phyloP scores from a whole-genome alignment of 2,797 vertebrate species.

The Bufotes viridis region DNA sequence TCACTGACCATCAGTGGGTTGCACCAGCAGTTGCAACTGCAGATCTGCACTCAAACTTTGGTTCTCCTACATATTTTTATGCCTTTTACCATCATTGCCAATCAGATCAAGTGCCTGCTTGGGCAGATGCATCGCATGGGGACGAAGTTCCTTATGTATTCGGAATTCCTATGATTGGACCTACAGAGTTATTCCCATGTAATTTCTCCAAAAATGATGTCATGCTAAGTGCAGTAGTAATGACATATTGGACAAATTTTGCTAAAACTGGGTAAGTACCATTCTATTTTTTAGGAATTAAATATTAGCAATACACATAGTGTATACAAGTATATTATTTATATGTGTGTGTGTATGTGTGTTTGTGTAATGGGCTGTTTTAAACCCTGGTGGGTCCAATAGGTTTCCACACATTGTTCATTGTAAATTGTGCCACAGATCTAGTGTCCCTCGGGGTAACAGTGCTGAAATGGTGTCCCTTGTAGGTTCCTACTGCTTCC shows the following conservation, averaged over 20 bases:
- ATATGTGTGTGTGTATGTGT: no score
- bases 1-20: constrained; percentile 99
- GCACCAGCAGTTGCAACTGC: constrained; percentile 97
- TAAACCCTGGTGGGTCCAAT: no score
- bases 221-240: constrained; percentile 98
- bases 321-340: no score
- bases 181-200: constrained; percentile 97
- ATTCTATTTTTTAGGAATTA: neutral
- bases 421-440: no score
- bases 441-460: no score
- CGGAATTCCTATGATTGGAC: constrained; percentile 97
- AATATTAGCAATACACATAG: no score
- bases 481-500: no score
- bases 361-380: no score
- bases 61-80: constrained; percentile 98
- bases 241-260: constrained; percentile 99
- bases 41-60: constrained; percentile 98
- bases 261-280: constrained; percentile 94
- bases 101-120: constrained; percentile 97
- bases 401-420: no score
- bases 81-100: constrained; percentile 99
- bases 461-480: no score
- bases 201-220: constrained; percentile 99
- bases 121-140: constrained; percentile 97
- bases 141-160: constrained; percentile 98